These are phyloP conservation scores for Ahaetulla prasina DNA, from an alignment of 2,113 vertebrate genomes.

Conservation along the genomic window DNA sequence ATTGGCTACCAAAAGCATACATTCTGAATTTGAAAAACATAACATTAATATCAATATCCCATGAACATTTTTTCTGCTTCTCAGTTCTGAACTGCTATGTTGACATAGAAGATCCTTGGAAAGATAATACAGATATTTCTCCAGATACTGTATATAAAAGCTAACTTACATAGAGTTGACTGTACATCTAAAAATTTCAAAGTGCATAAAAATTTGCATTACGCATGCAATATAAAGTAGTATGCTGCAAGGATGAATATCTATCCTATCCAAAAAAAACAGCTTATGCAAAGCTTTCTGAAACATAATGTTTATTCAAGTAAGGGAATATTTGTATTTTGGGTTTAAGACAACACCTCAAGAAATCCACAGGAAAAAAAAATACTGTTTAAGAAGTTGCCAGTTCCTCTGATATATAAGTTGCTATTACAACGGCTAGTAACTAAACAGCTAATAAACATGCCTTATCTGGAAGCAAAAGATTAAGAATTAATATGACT, in stretches of 20 bases:
- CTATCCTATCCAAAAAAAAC: neutral
- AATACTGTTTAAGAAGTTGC: neutral
- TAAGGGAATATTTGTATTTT: neutral
- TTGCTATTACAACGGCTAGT: neutral
- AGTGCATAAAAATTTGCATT: neutral
- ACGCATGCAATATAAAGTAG: neutral
- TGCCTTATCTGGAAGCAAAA: neutral
- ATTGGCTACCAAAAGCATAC: neutral
- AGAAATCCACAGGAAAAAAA: neutral
- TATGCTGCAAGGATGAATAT: neutral
- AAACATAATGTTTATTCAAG: neutral
- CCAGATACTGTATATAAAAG: neutral
- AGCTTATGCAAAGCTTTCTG: neutral
- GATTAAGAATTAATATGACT: neutral
- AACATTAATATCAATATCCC: neutral
- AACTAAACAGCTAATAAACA: neutral
- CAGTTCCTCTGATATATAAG: neutral
- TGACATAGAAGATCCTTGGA: neutral
- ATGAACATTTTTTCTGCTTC: neutral
- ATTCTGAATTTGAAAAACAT: neutral
- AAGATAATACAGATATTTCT: neutral
- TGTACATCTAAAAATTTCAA: neutral
- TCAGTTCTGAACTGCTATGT: neutral
- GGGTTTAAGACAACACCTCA: neutral
- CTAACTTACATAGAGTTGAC: neutral